phyloP scores from a whole-genome alignment of 2,113 vertebrate species.

The Semnopithecus entellus region DNA sequence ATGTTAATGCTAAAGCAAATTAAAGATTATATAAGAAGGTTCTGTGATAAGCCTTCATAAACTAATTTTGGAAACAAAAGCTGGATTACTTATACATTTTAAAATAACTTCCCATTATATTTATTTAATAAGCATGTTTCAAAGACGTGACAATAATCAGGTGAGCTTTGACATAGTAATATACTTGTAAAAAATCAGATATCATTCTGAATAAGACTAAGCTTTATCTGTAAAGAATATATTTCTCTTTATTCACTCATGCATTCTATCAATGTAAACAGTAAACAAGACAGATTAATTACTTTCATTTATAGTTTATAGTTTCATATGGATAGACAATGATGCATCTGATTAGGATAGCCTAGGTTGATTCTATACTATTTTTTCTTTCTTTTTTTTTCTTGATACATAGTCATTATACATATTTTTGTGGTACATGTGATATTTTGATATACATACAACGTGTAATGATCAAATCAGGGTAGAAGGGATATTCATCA shows the following conservation, averaged over 20 bases:
- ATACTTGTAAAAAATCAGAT: neutral
- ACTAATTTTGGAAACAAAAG: neutral
- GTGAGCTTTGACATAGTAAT: neutral
- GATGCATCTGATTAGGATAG: neutral
- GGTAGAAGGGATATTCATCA: neutral
- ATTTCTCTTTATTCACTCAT: neutral
- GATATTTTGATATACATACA: neutral
- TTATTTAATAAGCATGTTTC: neutral
- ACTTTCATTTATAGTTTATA: neutral
- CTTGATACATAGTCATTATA: neutral
- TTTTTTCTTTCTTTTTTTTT: neutral
- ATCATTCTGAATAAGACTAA: neutral
- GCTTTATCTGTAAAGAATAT: neutral
- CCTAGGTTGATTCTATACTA: rapidly evolving
- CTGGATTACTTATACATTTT: neutral
- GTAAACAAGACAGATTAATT: neutral
- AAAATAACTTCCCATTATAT: neutral
- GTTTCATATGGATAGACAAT: neutral
- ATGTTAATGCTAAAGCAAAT: neutral
- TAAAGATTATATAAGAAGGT: neutral
- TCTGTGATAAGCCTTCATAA: neutral
- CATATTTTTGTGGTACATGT: neutral
- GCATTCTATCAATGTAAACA: neutral
- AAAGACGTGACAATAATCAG: neutral
- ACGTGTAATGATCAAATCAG: neutral